Base-by-base conservation (phyloP, 1,140 invertebrate genomes). In the Neuroterus valhalla region DNA sequence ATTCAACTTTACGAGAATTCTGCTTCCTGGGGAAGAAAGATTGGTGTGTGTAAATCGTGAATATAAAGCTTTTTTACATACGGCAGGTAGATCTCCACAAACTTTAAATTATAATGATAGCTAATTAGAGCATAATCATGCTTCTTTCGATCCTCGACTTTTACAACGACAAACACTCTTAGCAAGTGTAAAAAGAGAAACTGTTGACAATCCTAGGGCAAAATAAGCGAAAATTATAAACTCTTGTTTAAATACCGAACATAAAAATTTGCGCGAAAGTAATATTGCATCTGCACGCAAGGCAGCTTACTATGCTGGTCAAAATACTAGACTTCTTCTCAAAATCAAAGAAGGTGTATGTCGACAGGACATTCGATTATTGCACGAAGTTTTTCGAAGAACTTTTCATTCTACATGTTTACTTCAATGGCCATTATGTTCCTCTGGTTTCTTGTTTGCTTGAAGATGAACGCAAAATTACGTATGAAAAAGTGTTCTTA, bases 361-460 rank as follows among this genome's bases (percentile, higher is more conserved):
- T 45, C 14, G 70, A 71, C 43, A 52, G 52, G 1, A 66, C 52
- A 45, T 72, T 72, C 23, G 38, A 72, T 2, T 72, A 66, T 66
- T 66, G 46, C 10, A 38, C 70, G 0, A 66, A 66, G 45, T 46
- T 72, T 66, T 72, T 72, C 6, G 15, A 15, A 55, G 23, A 71
- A 45, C 66, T 62, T n/a, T 66, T 14, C n/a, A 66, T 42, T 48
- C 1, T 23, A 48, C 11, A 23, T 50, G 45, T 21, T 11, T 15
- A 48, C 15, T 38, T 15, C 31, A 46, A 48, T 50, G 45, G 19
- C 38, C 17, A 50, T 11, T 50, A 50, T 21, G 19, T 50, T 5
- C 48, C 48, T 8, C 17, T 50, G 19, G 48, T 19, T 50, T 19
- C 19, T 50, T 50, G 48, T 10, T 50, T 50, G 10, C 17, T 50